Evolutionary conservation across 2,113 vertebrate genomes (phyloP).

Genomic region (Cebidichthys violaceus): DNA sequence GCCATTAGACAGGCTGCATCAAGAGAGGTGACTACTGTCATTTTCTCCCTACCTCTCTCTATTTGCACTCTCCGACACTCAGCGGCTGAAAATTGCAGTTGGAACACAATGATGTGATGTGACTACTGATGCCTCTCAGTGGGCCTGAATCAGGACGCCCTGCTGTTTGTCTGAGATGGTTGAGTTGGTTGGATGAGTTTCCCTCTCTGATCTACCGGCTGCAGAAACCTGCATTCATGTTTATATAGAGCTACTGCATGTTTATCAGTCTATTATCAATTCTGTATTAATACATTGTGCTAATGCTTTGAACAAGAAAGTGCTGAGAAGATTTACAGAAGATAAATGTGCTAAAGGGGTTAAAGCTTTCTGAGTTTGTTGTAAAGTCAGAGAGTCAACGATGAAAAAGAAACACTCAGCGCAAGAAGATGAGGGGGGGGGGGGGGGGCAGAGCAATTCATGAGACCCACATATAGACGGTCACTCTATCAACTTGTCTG

Average conservation of each 20-base stretch:
- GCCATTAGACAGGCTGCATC: conserved; percentile 71
- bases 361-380: not conserved
- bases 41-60: conserved; percentile 65
- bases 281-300: not conserved
- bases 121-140: conserved; percentile 78
- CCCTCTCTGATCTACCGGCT: conserved; percentile 10
- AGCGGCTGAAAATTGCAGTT: conserved; percentile 78
- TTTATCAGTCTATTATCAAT: not conserved
- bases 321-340: not conserved
- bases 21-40: conserved; percentile 75
- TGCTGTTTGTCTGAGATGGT: conserved; percentile 36
- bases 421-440: not conserved
- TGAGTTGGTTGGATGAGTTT: conserved; percentile 15
- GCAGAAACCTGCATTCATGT: conserved; percentile 27
- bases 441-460: not conserved
- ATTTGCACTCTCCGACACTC: conserved; percentile 65
- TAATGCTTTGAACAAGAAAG: not conserved
- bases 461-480: not conserved
- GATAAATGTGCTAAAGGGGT: not conserved
- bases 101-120: conserved; percentile 79
- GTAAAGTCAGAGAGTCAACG: too few species aligned
- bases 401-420: not conserved
- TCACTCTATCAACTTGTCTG: not conserved
- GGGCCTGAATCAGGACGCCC: conserved; percentile 43
- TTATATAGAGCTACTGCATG: not conserved